Percentiles rank a stretch among this genome's conserved stretches.
These are phyloP conservation scores for Rousettus madagascariensis DNA, from an alignment of 2,797 vertebrate genomes.

Conservation along the genomic window DNA sequence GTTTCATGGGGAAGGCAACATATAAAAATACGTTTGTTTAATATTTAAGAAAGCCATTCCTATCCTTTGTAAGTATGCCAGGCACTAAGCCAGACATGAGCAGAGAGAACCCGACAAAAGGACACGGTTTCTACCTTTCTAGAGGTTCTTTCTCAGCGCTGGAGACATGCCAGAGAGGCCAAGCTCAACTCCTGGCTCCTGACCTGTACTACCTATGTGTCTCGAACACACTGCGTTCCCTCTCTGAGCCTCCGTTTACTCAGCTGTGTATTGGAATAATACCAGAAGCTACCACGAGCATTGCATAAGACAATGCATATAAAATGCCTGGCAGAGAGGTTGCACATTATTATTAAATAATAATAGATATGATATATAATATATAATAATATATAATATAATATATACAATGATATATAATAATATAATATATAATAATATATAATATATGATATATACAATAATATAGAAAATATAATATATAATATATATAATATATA, in stretches of 20 bases:
- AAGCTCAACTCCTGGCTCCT: neutral
- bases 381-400: too few relatives aligned
- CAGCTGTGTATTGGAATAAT: neutral
- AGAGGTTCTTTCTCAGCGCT: neutral
- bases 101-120: neutral
- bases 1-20: neutral
- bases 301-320: neutral
- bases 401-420: too few relatives aligned
- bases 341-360: too few relatives aligned
- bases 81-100: neutral
- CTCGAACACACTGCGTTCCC: neutral
- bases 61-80: neutral
- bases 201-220: conserved; percentile 62
- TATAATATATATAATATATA: too few relatives aligned
- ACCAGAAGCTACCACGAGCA: neutral
- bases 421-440: too few relatives aligned
- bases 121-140: neutral
- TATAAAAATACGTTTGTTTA: neutral
- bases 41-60: neutral
- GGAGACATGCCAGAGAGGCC: too few relatives aligned
- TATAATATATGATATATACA: too few relatives aligned
- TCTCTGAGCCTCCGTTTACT: conserved; percentile 14
- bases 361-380: too few relatives aligned
- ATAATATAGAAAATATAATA: too few relatives aligned
- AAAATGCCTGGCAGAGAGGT: conserved; percentile 44